These are phyloP conservation scores for Drosophila simulans DNA, from an alignment of 1,140 invertebrate genomes.

Conservation along the genomic window DNA sequence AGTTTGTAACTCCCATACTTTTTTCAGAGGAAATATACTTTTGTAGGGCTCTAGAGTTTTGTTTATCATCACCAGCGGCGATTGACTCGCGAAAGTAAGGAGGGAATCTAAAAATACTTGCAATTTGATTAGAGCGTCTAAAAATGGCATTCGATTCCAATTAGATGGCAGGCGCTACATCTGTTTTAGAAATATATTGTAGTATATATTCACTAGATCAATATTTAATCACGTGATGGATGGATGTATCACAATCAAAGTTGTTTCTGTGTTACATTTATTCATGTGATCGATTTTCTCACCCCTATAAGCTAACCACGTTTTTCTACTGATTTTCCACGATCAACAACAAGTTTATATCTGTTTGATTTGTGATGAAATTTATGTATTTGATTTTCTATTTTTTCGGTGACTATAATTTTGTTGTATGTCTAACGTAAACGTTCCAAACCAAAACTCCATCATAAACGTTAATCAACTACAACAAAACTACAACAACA, in stretches of 20 bases:
- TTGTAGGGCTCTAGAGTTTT: not conserved
- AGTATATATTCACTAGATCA: not conserved
- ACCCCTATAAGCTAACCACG: not conserved
- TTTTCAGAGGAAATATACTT: no score
- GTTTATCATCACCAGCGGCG: not conserved
- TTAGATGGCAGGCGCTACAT: not conserved
- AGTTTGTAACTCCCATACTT: no score
- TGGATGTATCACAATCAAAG: not conserved
- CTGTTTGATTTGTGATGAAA: constrained; percentile 53
- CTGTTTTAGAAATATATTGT: not conserved
- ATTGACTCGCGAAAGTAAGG: not conserved
- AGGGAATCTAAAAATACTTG: constrained; percentile 3
- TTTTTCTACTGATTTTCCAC: constrained; percentile 22
- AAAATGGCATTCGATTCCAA: not conserved
- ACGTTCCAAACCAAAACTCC: constrained; percentile 42
- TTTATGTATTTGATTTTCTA: constrained; percentile 76
- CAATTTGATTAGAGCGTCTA: not conserved
- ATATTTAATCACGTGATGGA: constrained; percentile 4
- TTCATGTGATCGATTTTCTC: no score
- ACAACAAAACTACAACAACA: constrained; percentile 56
- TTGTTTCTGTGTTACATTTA: not conserved
- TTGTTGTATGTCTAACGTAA: constrained; percentile 66
- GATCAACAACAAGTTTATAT: constrained; percentile 13
- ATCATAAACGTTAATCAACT: constrained; percentile 65
- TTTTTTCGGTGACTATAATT: constrained; percentile 72